Evolutionary conservation across 2,888 invertebrate genomes (phyloP).

Genomic region (Acrocyrtus sp.): DNA sequence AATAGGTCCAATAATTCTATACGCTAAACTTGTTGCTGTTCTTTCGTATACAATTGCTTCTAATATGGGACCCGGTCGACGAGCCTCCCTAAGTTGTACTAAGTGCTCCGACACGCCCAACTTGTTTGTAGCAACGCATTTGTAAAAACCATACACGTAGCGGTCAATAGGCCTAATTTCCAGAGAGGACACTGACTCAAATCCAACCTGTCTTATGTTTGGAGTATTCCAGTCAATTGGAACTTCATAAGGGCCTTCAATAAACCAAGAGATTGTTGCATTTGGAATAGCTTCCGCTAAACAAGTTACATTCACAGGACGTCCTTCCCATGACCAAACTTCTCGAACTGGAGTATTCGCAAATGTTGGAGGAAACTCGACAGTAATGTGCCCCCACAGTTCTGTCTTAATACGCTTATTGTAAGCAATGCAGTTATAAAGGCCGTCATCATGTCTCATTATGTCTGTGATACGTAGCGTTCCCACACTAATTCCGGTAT

Average conservation of each 20-base stretch:
- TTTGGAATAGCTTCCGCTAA: slow-evolving; percentile 89
- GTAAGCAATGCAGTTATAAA: slow-evolving; percentile 86
- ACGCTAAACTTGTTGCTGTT: slow-evolving; percentile 82
- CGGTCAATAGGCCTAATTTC: slow-evolving; percentile 71
- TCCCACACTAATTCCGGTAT: slow-evolving; percentile 72
- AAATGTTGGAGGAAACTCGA: slow-evolving; percentile 85
- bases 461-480: slow-evolving; percentile 76
- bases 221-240: slow-evolving; percentile 66
- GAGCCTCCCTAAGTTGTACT: slow-evolving; percentile 81
- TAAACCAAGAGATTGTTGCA: slow-evolving; percentile 89
- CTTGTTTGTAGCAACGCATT: slow-evolving; percentile 82
- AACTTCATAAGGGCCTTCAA: slow-evolving; percentile 66
- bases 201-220: slow-evolving; percentile 73
- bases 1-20: slow-evolving; percentile 79
- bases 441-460: slow-evolving; percentile 81
- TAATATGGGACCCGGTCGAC: slow-evolving; percentile 75
- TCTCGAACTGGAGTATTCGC: slow-evolving; percentile 74
- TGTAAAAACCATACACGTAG: slow-evolving; percentile 78
- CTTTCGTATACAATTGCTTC: slow-evolving; percentile 73
- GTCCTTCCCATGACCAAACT: slow-evolving; percentile 84
- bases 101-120: slow-evolving; percentile 76
- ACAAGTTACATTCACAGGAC: slow-evolving; percentile 85
- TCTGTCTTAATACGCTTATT: slow-evolving; percentile 74
- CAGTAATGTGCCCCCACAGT: slow-evolving; percentile 81
- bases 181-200: slow-evolving; percentile 78